A percentile compares a stretch with the other conserved stretches of the same genome.
phyloP scores from a whole-genome alignment of 2,888 invertebrate genomes.

The Ramazzottius varieornatus region DNA sequence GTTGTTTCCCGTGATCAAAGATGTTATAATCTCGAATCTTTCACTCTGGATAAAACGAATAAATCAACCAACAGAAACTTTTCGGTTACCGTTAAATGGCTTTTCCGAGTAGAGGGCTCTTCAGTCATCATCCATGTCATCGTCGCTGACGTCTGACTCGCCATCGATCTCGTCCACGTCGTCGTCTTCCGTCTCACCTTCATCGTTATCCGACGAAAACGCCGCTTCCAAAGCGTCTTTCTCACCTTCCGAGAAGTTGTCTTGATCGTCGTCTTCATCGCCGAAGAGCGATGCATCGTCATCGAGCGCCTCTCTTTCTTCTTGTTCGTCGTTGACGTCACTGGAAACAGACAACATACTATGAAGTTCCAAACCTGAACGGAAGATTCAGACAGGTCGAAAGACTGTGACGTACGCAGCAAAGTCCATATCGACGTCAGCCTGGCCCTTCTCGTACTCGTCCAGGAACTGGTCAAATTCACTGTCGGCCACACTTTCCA shows the following conservation, averaged over 20 bases:
- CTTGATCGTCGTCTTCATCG: not conserved
- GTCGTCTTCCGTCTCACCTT: constrained; percentile 15
- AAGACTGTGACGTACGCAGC: not conserved
- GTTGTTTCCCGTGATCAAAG: too few species aligned
- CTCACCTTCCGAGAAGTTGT: not conserved
- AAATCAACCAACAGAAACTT: too few species aligned
- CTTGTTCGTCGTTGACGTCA: not conserved
- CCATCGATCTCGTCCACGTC: constrained; percentile 16
- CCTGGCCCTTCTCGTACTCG: constrained; percentile 20
- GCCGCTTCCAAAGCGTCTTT: not conserved
- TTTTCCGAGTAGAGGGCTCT: too few species aligned
- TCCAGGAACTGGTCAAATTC: constrained; percentile 43
- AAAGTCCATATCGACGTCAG: constrained; percentile 18
- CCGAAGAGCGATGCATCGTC: not conserved
- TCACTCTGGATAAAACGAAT: too few species aligned
- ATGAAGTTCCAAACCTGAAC: too few species aligned
- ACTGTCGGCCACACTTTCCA: constrained; percentile 45
- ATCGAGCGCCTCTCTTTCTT: not conserved
- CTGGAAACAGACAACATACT: not conserved
- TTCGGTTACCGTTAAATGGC: too few species aligned
- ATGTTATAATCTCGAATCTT: too few species aligned
- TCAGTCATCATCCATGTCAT: constrained; percentile 8
- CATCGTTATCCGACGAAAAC: constrained; percentile 15
- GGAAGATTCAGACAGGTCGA: too few species aligned
- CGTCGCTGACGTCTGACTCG: constrained; percentile 19